Percentiles rank a stretch among this genome's conserved stretches.
Conservation (phyloP, 2,888 invertebrate genomes). For the Colostygia pectinataria region DNA sequence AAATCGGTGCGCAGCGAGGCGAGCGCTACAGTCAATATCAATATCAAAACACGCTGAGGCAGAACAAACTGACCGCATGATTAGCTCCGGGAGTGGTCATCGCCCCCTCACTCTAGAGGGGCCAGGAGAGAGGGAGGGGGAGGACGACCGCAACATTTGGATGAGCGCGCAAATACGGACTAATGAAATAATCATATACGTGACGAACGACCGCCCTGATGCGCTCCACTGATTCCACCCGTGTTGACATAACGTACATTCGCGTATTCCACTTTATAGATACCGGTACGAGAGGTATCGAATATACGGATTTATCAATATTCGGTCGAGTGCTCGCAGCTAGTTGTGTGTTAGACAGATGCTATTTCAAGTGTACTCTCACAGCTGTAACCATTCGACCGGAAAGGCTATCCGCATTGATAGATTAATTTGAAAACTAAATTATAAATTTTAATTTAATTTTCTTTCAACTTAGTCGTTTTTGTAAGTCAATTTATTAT, state of each 20-base stretch:
- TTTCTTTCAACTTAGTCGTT: slow-evolving; percentile 4
- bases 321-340: slow-evolving; percentile 58
- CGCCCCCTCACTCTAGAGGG: slow-evolving; percentile 54
- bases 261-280: slow-evolving; percentile 34
- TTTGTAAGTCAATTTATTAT: too few species aligned
- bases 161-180: slow-evolving; percentile 78
- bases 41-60: slow-evolving; percentile 83
- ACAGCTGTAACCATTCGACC: slow-evolving; percentile 50
- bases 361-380: slow-evolving; percentile 58
- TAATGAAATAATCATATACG: slow-evolving; percentile 84
- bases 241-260: slow-evolving; percentile 57
- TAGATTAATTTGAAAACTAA: slow-evolving; percentile 21
- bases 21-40: slow-evolving; percentile 79
- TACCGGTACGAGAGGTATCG: slow-evolving; percentile 39
- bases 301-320: slow-evolving; percentile 58
- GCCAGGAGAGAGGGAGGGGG: slow-evolving; percentile 37
- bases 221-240: slow-evolving; percentile 63
- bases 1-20: slow-evolving; percentile 79
- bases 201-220: slow-evolving; percentile 65
- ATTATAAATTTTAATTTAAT: slow-evolving; percentile 23
- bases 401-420: slow-evolving; percentile 49
- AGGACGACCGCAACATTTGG: slow-evolving; percentile 67
- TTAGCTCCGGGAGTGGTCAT: slow-evolving; percentile 80
- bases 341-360: slow-evolving; percentile 56
- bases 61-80: slow-evolving; percentile 83